Conservation (phyloP, 1,140 invertebrate genomes). For the Sinella curviseta region DNA sequence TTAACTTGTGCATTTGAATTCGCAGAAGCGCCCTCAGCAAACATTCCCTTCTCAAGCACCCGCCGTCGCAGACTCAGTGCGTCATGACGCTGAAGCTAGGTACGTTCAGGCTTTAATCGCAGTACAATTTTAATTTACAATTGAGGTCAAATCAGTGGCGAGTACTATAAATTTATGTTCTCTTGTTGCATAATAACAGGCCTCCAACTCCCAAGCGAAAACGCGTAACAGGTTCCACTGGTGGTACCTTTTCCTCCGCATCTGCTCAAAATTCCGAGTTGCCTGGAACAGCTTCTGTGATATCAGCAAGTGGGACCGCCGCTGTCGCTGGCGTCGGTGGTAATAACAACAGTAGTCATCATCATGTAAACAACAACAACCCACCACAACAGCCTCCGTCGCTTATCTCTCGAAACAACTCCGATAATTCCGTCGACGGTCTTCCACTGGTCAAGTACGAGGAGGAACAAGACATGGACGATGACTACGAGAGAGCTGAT, state of each 20-base stretch:
- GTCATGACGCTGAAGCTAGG: slow-evolving; percentile 17
- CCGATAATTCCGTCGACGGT: not conserved
- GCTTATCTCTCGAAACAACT: not conserved
- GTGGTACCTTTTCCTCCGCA: not conserved
- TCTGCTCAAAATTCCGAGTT: slow-evolving; percentile 20
- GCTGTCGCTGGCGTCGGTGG: not conserved
- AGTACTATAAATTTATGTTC: too few species aligned
- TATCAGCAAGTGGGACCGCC: not conserved
- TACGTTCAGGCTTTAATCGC: too few species aligned
- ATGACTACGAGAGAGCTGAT: slow-evolving; percentile 45
- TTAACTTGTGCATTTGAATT: too few species aligned
- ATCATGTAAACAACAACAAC: not conserved
- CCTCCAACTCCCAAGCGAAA: slow-evolving; percentile 46
- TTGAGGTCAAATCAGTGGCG: too few species aligned
- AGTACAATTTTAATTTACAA: too few species aligned
- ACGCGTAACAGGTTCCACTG: not conserved
- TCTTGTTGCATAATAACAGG: slow-evolving; percentile 24
- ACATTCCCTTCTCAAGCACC: slow-evolving; percentile 2
- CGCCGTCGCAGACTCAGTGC: not conserved
- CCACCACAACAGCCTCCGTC: not conserved
- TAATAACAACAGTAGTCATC: slow-evolving; percentile 15
- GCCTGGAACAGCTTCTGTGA: slow-evolving; percentile 26
- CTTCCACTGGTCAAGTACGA: slow-evolving; percentile 40
- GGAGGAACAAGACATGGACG: slow-evolving; percentile 37
- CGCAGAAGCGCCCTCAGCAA: not conserved